phyloP scores from a whole-genome alignment of 1,140 invertebrate genomes.

The Drosophila lacertosa region DNA sequence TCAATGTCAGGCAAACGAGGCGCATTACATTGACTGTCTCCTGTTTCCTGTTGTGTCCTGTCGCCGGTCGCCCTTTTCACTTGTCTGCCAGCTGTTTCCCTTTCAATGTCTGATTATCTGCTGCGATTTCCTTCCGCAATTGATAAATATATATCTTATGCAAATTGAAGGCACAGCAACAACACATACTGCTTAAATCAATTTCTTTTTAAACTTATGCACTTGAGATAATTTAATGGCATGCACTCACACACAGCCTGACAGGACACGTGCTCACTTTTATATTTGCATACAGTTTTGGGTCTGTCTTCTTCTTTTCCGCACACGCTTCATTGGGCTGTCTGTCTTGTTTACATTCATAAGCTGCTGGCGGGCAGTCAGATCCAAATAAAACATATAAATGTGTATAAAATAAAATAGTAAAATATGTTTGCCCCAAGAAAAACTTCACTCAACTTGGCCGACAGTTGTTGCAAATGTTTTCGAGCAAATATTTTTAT shows the following conservation, averaged over 20 bases:
- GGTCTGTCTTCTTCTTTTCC: background rate
- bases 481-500: constrained; percentile 9
- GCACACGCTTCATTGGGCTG: constrained; percentile 14
- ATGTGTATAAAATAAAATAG: background rate
- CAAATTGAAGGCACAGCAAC: constrained; percentile 28
- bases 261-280: constrained; percentile 23
- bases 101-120: constrained; percentile 27
- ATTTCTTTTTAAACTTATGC: constrained; percentile 11
- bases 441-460: constrained; percentile 24
- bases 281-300: constrained; percentile 53
- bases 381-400: constrained; percentile 24
- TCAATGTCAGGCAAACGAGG: constrained; percentile 15
- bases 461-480: constrained; percentile 20
- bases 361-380: constrained; percentile 30
- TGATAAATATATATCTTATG: constrained; percentile 31
- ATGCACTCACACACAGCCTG: background rate
- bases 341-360: constrained; percentile 53
- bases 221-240: constrained; percentile 2
- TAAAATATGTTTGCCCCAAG: constrained; percentile 13
- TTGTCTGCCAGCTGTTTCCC: background rate
- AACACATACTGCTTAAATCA: constrained; percentile 8
- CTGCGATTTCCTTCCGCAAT: constrained; percentile 31
- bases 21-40: background rate
- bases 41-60: too few relatives aligned
- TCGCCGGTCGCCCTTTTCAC: background rate